Percentiles rank a stretch among this genome's conserved stretches.
Evolutionary conservation across 2,888 invertebrate genomes (phyloP).

Genomic region (Cantharis rustica): DNA sequence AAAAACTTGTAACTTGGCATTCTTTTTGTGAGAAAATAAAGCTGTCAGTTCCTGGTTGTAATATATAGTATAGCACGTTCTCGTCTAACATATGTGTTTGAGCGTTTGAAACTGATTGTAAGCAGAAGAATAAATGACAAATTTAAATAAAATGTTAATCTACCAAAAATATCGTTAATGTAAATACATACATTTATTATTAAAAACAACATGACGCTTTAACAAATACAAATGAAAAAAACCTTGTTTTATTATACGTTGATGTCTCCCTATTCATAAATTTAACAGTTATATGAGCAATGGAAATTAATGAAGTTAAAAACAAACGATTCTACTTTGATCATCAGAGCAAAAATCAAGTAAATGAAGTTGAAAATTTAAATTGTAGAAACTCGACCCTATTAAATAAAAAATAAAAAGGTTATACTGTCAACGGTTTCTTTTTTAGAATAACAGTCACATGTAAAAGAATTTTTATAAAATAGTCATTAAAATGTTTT

Average conservation of each 20-base stretch:
- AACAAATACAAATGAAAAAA: not conserved
- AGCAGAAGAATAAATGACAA: not conserved
- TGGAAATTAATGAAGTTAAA: slow-evolving; percentile 10
- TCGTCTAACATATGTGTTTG: slow-evolving; percentile 3
- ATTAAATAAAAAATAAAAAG: not conserved
- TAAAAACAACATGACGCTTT: not conserved
- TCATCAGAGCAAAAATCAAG: slow-evolving; percentile 16
- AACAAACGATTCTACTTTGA: slow-evolving; percentile 14
- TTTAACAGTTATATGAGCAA: slow-evolving; percentile 15
- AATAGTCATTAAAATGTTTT: slow-evolving; percentile 23
- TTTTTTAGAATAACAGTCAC: not conserved
- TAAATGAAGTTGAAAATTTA: slow-evolving; percentile 18
- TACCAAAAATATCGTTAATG: not conserved
- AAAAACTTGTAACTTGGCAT: slow-evolving; percentile 4
- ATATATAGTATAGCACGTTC: slow-evolving; percentile 3
- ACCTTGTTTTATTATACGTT: not conserved
- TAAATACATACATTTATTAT: not conserved
- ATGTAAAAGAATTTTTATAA: slow-evolving; percentile 4
- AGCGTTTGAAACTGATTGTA: slow-evolving; percentile 3
- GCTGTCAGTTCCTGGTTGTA: slow-evolving; percentile 4
- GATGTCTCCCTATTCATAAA: slow-evolving; percentile 1
- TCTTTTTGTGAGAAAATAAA: slow-evolving; percentile 3
- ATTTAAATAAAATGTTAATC: not conserved
- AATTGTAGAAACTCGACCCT: slow-evolving; percentile 7
- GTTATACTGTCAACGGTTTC: not conserved